Conservation (phyloP, 2,888 invertebrate species). For the Meiosimyza platycephala region DNA sequence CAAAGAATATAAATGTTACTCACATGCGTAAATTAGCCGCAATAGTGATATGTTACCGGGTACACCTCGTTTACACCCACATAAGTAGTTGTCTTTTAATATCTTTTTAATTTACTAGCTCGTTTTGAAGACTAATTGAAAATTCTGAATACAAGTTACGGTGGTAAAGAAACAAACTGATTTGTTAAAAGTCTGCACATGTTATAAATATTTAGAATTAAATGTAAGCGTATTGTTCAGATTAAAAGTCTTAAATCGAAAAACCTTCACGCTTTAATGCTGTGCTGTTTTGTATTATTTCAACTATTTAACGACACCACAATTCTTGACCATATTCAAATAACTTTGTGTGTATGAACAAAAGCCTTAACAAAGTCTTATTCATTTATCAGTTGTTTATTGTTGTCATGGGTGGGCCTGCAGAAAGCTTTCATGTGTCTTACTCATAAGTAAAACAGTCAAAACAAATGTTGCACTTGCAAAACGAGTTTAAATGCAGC, state of each 20-base stretch:
- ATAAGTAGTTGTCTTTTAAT: too few species aligned
- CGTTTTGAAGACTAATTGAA: too few species aligned
- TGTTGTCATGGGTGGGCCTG: background rate
- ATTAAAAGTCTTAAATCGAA: background rate
- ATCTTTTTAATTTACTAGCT: too few species aligned
- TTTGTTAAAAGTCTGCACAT: too few species aligned
- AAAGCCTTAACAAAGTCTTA: background rate
- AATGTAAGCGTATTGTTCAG: too few species aligned
- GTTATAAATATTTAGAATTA: too few species aligned
- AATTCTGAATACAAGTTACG: too few species aligned
- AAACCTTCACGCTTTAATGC: slow-evolving; percentile 3
- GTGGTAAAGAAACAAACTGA: too few species aligned
- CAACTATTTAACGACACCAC: slow-evolving; percentile 2
- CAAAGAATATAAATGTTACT: too few species aligned
- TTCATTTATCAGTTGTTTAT: background rate
- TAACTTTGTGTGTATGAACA: background rate
- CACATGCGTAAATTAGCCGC: too few species aligned
- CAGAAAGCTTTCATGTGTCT: background rate
- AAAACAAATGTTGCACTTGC: slow-evolving; percentile 7
- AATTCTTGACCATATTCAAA: background rate
- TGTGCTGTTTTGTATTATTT: background rate
- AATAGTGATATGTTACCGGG: too few species aligned
- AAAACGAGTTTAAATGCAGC: background rate
- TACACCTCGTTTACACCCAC: too few species aligned
- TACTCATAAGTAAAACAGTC: background rate